Evolutionary conservation across 2,113 vertebrate species (phyloP), one percentile per base, ranked within the genome.

Genomic region (Beaufortia kweichowensis): DNA sequence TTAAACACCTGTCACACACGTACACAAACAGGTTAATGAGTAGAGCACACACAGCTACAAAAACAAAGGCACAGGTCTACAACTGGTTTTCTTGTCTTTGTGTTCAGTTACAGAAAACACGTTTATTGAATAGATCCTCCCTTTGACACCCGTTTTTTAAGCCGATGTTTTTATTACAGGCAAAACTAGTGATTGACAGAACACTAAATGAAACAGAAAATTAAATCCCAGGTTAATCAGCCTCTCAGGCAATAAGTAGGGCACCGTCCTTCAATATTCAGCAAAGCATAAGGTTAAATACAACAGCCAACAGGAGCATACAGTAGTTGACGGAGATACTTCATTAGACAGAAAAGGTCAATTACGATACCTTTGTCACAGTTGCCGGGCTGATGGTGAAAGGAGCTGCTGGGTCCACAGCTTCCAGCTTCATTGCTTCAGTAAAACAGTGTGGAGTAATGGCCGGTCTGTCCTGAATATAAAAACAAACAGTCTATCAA

Each of bases 401-500:
- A 26, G 97, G 96, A 87, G 94, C 90, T 82, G 84, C 75, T 3
- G 94, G 95, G 83, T 98, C 94, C 74, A 98, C 91, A 69, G 95
- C 97, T 88, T 98, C 97, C 78, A 99, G 87, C 88, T 98, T 98
- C 96, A 98, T 98, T 62, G 94, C 95, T 86, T 93, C 89, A 83
- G 91, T 92, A 83, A 99, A 98, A 0, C 92, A 91, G 88, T 99
- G 96, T 66, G 88, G 78, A 61, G 89, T 85, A 1, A 97, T 89
- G 80, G 91, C 83, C 73, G 92, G 92, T 81, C 94, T 95, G 78
- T 98, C 96, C 97, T 99, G 61, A 23, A 65, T 24, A 71, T 21
- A 67, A 64, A 63, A 39, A 60, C 24, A 75, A 33, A 81, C 68
- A 67, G 55, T 33, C 17, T 26, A 46, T n/a, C 24, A 71, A 46